A percentile compares a stretch with the other conserved stretches of the same genome.
Conservation (phyloP, 1,140 invertebrate genomes). For the Yoshiicerus persimilis region DNA sequence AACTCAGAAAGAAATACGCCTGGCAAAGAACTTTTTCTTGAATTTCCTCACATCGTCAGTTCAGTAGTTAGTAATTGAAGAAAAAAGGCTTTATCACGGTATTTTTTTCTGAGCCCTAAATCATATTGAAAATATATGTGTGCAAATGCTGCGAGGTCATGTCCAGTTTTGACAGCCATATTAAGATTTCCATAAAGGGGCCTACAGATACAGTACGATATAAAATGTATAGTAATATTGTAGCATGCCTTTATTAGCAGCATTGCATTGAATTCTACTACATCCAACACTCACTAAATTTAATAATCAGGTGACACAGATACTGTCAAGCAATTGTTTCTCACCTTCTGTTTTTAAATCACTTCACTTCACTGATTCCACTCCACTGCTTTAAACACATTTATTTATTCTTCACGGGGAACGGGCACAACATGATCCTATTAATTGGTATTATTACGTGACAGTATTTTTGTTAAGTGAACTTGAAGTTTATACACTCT, state of each 20-base stretch:
- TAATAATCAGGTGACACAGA: background rate
- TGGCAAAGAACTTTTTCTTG: background rate
- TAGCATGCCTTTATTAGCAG: constrained; percentile 13
- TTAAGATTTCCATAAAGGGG: background rate
- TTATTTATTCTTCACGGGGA: background rate
- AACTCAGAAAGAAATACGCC: background rate
- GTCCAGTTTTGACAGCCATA: background rate
- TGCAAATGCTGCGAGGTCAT: background rate
- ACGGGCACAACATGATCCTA: background rate
- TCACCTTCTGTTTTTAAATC: background rate
- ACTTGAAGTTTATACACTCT: background rate
- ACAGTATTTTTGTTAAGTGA: background rate
- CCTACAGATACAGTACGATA: background rate
- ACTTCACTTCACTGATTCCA: background rate
- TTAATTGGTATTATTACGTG: background rate
- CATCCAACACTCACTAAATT: background rate
- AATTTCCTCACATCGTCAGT: background rate
- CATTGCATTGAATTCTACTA: constrained; percentile 14
- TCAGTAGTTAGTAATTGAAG: background rate
- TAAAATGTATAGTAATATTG: constrained; percentile 16
- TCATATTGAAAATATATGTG: background rate
- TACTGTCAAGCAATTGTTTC: background rate
- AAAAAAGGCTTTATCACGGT: background rate
- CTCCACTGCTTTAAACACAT: background rate
- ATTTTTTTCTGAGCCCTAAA: constrained; percentile 10